Evolutionary conservation across 2,797 vertebrate genomes (phyloP).

Genomic region (Gobionotothen gibberifrons): DNA sequence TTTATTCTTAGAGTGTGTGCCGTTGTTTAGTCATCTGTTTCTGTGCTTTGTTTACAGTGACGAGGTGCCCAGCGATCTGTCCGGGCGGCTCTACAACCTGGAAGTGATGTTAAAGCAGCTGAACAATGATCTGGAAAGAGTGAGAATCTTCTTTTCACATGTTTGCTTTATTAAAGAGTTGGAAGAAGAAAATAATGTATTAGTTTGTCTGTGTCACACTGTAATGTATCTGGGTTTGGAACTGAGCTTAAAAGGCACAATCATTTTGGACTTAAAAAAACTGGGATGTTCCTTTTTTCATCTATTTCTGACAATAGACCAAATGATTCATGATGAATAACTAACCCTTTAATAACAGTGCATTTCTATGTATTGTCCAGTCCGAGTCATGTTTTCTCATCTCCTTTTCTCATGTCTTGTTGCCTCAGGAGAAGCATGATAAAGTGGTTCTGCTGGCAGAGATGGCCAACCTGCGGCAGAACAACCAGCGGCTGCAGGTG

Average conservation of each 20-base stretch:
- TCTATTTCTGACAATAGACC: too few species aligned
- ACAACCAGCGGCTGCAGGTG: conserved; percentile 92
- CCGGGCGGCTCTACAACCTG: conserved; percentile 90
- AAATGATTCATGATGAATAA: too few species aligned
- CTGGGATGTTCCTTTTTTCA: too few species aligned
- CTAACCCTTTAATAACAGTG: too few species aligned
- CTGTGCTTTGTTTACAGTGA: conserved; percentile 82
- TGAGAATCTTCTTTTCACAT: conserved; percentile 55
- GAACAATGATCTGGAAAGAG: conserved; percentile 92
- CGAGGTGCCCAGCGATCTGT: conserved; percentile 84
- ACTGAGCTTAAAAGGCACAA: too few species aligned
- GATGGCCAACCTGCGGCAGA: conserved; percentile 91
- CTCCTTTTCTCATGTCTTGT: background rate
- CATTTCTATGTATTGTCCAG: too few species aligned
- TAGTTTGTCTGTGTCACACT: background rate
- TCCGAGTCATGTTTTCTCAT: background rate
- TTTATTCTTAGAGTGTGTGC: background rate
- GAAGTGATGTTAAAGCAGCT: conserved; percentile 94
- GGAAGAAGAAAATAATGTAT: background rate
- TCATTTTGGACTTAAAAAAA: too few species aligned
- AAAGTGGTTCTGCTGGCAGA: conserved; percentile 91
- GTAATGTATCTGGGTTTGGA: background rate
- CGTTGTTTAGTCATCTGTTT: conserved; percentile 2
- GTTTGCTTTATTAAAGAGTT: background rate
- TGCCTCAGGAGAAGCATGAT: conserved; percentile 91